Evolutionary conservation across 2,113 vertebrate genomes (phyloP).

Genomic region (Leucopsar rothschildi): DNA sequence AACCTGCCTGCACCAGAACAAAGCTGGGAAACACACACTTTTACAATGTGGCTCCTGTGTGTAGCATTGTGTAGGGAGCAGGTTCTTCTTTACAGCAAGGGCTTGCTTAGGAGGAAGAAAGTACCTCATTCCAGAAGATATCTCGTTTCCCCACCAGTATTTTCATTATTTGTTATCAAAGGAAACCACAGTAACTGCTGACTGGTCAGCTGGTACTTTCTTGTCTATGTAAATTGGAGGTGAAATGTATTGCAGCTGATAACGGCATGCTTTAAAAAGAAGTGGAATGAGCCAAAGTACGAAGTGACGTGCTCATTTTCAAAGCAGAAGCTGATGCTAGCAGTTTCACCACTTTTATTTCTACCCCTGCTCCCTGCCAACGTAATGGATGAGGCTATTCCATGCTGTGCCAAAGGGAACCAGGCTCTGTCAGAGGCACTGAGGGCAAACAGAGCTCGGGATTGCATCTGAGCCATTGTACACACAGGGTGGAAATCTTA

Average conservation of each 20-base stretch:
- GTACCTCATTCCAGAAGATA: neutral
- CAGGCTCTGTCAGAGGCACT: neutral
- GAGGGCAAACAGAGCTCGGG: neutral
- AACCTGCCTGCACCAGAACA: neutral
- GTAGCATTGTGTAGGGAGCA: neutral
- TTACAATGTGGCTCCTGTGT: rapidly evolving
- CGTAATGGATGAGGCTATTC: neutral
- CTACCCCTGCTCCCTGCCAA: rapidly evolving
- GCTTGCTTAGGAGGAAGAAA: neutral
- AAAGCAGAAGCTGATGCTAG: neutral
- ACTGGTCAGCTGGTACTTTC: neutral
- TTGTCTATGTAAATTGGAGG: neutral
- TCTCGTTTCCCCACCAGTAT: neutral
- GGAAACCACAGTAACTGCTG: neutral
- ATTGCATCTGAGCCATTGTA: neutral
- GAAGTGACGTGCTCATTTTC: neutral
- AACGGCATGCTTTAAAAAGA: neutral
- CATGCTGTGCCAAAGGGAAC: neutral
- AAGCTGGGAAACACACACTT: neutral
- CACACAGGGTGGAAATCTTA: neutral
- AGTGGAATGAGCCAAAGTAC: neutral
- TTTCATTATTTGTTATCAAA: neutral
- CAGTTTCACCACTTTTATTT: neutral
- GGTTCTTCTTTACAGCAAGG: neutral
- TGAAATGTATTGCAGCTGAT: neutral